Base-by-base conservation (phyloP, 2,888 invertebrate genomes). In the Galeopsomyia nigrocyanea region DNA sequence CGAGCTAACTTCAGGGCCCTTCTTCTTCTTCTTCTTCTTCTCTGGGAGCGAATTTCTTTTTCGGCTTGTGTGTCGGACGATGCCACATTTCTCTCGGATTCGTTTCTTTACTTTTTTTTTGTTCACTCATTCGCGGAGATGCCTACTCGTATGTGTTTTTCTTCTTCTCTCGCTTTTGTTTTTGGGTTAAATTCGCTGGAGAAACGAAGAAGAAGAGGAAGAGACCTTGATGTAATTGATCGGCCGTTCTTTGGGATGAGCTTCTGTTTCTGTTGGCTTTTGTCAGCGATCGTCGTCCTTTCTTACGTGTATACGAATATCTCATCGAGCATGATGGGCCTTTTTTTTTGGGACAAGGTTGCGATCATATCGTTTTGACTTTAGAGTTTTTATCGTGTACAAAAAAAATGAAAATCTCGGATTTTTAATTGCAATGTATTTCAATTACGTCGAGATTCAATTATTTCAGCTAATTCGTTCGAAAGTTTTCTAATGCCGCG, bases 31-130 rank as follows among this genome's bases (percentile, higher is more conserved):
- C 31, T 31, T 31, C 31, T 31, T 31, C n/a, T n/a, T 39, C 39
- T 39, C 71, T 75, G 75, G 74, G 69, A 75, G 74, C 71, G 74
- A 66, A 71, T 71, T 71, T 74, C 71, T 70, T 69, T 62, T 67
- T 62, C 58, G 19, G 47, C 57, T 50, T 55, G 26, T 26, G 26
- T 26, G 72, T 57, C 74, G 68, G 68, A 51, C 53, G 39, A 39
- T 39, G 57, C 53, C 71, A 61, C 74, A 71, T 74, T 68, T 71
- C 63, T 71, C 71, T 14, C 55, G 17, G 14, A 3, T 26, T 3
- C 53, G n/a, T 53, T 53, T 53, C 19, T 53, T 53, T 2, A n/a
- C 9, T 22, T 21, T 21, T 55, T 22, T 63, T 55, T 69, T 3
- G 50, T 57, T 16, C 22, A 21, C 19, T 51, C 16, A 3, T 39